Conservation (phyloP, 1,140 invertebrate species). For the Bilobella aurantiaca region DNA sequence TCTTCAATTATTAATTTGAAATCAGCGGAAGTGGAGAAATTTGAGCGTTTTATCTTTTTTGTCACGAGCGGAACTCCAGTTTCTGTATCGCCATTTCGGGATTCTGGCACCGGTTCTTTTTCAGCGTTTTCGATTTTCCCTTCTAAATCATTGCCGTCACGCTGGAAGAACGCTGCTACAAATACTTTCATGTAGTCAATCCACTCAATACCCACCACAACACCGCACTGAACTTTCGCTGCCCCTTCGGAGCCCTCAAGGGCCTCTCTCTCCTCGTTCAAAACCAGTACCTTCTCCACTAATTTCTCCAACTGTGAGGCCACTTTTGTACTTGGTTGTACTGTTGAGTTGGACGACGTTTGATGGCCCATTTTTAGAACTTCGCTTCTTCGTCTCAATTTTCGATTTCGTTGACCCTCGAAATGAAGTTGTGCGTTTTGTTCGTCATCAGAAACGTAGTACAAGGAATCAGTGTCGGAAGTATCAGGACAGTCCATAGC, state of each 20-base stretch:
- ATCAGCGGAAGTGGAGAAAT: not conserved
- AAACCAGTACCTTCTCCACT: not conserved
- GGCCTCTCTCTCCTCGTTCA: not conserved
- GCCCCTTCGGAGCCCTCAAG: not conserved
- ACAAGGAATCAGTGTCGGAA: too few relatives aligned
- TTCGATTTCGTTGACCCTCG: too few relatives aligned
- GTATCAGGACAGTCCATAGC: too few relatives aligned
- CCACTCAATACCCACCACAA: not conserved
- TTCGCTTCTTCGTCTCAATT: too few relatives aligned
- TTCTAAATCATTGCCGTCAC: not conserved
- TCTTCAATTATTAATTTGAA: not conserved
- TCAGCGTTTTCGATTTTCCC: not conserved
- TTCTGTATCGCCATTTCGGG: not conserved
- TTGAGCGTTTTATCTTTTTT: not conserved
- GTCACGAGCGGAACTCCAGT: not conserved
- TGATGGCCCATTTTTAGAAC: too few relatives aligned
- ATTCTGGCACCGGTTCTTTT: not conserved
- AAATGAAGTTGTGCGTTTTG: too few relatives aligned
- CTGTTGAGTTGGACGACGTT: too few relatives aligned
- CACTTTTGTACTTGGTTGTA: not conserved
- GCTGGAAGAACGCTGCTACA: not conserved
- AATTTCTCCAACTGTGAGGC: not conserved
- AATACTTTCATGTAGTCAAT: constrained; percentile 4
- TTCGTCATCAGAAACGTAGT: too few relatives aligned
- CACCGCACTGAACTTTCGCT: not conserved